Percentiles rank a stretch among this genome's conserved stretches.
phyloP scores from a whole-genome alignment of 1,140 invertebrate species.

The Drosophila hydei region DNA sequence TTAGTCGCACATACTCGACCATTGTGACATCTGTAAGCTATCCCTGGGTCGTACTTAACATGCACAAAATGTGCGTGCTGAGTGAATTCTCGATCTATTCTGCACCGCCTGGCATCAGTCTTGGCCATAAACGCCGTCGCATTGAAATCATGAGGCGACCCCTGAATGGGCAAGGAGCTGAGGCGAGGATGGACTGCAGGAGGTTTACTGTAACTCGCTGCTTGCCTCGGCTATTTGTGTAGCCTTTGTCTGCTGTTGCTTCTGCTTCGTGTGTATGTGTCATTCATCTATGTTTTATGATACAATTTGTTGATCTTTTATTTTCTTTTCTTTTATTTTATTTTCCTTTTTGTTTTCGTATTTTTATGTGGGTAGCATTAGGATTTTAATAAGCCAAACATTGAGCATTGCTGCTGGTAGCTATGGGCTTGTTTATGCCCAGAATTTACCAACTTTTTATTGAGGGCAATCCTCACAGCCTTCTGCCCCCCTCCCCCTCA shows the following conservation, averaged over 20 bases:
- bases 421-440: constrained; percentile 12
- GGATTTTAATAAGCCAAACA: constrained; percentile 76
- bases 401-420: constrained; percentile 17
- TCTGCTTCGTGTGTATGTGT: constrained; percentile 61
- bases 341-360: constrained; percentile 24
- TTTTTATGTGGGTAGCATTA: constrained; percentile 73
- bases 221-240: constrained; percentile 48
- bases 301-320: constrained; percentile 71
- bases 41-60: constrained; percentile 56
- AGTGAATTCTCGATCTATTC: constrained; percentile 74
- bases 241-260: constrained; percentile 55
- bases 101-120: constrained; percentile 9
- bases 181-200: constrained; percentile 45
- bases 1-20: constrained; percentile 7
- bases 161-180: constrained; percentile 24
- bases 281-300: constrained; percentile 67
- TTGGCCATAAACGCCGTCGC: constrained; percentile 58
- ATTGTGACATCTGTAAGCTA: constrained; percentile 1
- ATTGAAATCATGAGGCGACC: constrained; percentile 62
- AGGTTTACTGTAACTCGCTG: constrained; percentile 1
- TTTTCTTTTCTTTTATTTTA: too few species aligned
- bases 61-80: constrained; percentile 64
- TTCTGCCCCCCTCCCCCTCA: constrained; percentile 1
- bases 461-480: background rate
- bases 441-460: constrained; percentile 38